These are phyloP conservation scores for Platyscapa corneri DNA, from an alignment of 1,140 invertebrate genomes.

Conservation along the genomic window DNA sequence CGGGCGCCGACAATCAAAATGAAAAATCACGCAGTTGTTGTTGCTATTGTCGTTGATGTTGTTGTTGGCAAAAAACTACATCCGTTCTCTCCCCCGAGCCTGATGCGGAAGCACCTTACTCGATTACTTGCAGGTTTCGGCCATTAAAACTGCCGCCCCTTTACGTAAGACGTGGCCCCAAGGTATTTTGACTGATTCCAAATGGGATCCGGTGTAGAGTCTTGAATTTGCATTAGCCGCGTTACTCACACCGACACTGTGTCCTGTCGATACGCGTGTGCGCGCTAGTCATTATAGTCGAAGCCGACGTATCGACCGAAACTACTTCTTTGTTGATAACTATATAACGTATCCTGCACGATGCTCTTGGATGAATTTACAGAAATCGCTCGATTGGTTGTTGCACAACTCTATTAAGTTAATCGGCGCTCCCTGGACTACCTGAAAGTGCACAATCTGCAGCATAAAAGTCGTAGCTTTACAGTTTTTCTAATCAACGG, in stretches of 20 bases:
- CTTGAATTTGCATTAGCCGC: constrained; percentile 31
- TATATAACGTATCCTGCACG: background rate
- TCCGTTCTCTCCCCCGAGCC: background rate
- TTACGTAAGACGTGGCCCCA: constrained; percentile 14
- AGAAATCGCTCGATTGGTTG: background rate
- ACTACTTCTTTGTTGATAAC: background rate
- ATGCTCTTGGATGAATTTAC: too few relatives aligned
- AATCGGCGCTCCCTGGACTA: too few relatives aligned
- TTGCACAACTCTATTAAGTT: too few relatives aligned
- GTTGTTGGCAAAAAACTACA: background rate
- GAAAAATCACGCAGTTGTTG: background rate
- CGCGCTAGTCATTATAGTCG: background rate
- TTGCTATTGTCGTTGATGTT: too few relatives aligned
- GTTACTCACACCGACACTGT: constrained; percentile 14
- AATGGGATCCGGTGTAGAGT: background rate
- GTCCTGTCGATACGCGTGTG: too few relatives aligned
- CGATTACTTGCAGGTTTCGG: background rate
- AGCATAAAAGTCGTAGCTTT: too few relatives aligned
- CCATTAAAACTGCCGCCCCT: constrained; percentile 6
- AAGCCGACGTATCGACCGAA: background rate
- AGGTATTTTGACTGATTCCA: constrained; percentile 48
- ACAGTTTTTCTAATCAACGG: too few relatives aligned
- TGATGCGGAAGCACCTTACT: constrained; percentile 5
- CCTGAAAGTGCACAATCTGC: too few relatives aligned
- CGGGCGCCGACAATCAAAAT: background rate